These are phyloP conservation scores for Furnarius figulus DNA, from an alignment of 2,113 vertebrate genomes.

Conservation along the genomic window DNA sequence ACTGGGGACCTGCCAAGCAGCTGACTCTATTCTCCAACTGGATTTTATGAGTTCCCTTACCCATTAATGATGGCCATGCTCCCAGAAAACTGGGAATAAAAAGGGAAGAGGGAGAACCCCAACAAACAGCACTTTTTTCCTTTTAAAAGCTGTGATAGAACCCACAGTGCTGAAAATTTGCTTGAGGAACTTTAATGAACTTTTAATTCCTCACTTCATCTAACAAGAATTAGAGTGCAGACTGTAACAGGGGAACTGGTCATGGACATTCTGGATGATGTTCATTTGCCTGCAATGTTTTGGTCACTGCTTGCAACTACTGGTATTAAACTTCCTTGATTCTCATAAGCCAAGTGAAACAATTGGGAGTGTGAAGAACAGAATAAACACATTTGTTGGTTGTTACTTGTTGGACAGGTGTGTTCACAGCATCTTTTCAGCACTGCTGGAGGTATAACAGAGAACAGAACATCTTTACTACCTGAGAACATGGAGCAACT, in stretches of 20 bases:
- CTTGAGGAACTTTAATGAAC: not conserved
- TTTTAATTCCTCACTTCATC: not conserved
- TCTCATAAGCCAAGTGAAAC: conserved; percentile 20
- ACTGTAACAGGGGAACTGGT: not conserved
- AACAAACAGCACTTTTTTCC: not conserved
- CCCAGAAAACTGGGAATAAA: not conserved
- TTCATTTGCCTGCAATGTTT: not conserved
- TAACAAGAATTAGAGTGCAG: not conserved
- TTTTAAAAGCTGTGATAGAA: not conserved
- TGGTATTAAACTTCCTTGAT: conserved; percentile 68
- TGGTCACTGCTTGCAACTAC: not conserved
- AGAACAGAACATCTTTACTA: conserved; percentile 53
- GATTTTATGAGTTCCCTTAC: not conserved
- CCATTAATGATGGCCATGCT: not conserved
- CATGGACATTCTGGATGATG: not conserved
- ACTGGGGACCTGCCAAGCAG: not conserved
- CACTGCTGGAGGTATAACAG: conserved; percentile 56
- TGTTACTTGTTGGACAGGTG: not conserved
- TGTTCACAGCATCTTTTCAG: conserved; percentile 66
- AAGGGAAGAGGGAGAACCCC: not conserved
- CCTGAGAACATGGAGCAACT: conserved; percentile 68
- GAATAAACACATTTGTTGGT: not conserved
- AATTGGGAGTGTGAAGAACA: not conserved
- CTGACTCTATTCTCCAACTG: not conserved
- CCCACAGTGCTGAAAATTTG: conserved; percentile 53